Base-by-base conservation (phyloP, 2,797 vertebrate genomes). In the Centropyge bicolor region DNA sequence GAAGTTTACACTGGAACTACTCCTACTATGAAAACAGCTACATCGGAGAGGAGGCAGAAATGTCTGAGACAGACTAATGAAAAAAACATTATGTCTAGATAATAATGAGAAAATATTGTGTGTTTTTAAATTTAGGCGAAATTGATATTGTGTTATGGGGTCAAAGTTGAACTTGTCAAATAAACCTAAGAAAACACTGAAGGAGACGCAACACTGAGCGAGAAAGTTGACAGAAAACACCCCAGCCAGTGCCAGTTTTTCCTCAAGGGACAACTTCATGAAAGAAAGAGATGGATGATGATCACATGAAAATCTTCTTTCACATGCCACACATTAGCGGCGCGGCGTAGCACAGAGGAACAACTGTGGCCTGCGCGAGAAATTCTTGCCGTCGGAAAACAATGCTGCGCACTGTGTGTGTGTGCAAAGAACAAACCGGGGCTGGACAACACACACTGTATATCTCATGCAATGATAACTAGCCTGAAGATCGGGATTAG, bases 281-380 rank as follows among this genome's bases (percentile, higher is more conserved):
- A 65, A 72, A 70, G 76, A 56, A 78, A 64, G 78, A 82, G 81
- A 93, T 63, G 79, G 81, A 86, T 87, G 88, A 84, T 8, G 79
- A 88, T 91, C 85, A 85, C 86, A 80, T 87, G 88, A 80, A 82
- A 84, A 86, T 31, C 63, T 41, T 79, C 76, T 52, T 49, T 90
- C 73, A 70, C 84, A 86, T 82, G 64, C 87, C 82, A 61, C 74
- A 12, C 82, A 90, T 90, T 90, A 92, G 75, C 63, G 46, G 73
- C 36, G 12, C n/a, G 40, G 69, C 74, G 27, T 31, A 31, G 27
- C 79, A 65, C 85, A 78, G 74, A 76, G 86, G 52, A 60, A 68
- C 74, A 8, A 76, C 71, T 73, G 80, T 74, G 60, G 74, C 68
- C 70, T 12, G 54, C 2, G 24, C 8, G 8, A 54, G 14, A 40